A percentile compares a stretch with the other conserved stretches of the same genome.
phyloP scores from a whole-genome alignment of 2,113 vertebrate species.

The Myiagra hebetior region DNA sequence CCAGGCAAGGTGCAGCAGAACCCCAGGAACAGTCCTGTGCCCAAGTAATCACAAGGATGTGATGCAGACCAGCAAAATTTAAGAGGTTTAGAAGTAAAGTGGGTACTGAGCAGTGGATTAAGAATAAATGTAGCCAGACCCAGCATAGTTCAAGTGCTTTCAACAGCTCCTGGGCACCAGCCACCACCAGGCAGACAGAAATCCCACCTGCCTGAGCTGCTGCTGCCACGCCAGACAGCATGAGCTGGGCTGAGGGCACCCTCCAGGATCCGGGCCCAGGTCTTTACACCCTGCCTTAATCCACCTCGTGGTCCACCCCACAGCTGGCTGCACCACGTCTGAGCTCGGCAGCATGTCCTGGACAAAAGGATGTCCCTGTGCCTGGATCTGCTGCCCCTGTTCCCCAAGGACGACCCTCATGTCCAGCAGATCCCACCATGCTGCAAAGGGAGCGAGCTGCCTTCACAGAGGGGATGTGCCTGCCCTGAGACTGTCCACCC shows the following conservation, averaged over 20 bases:
- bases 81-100: background rate
- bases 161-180: background rate
- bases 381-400: rapidly evolving
- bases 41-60: background rate
- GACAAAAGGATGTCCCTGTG: rapidly evolving
- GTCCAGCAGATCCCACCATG: rapidly evolving
- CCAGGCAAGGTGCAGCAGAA: background rate
- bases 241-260: too few species aligned
- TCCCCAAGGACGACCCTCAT: rapidly evolving
- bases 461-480: background rate
- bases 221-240: background rate
- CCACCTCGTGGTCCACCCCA: rapidly evolving
- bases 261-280: background rate
- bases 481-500: background rate
- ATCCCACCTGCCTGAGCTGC: background rate
- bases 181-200: rapidly evolving
- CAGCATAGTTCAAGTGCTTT: background rate
- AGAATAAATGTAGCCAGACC: background rate
- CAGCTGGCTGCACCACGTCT: rapidly evolving
- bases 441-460: rapidly evolving
- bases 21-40: background rate
- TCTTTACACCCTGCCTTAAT: background rate
- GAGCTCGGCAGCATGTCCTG: rapidly evolving
- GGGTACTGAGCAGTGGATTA: background rate
- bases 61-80: background rate